Evolutionary conservation across 2,888 invertebrate genomes (phyloP).

Genomic region (Andrena bicolor): DNA sequence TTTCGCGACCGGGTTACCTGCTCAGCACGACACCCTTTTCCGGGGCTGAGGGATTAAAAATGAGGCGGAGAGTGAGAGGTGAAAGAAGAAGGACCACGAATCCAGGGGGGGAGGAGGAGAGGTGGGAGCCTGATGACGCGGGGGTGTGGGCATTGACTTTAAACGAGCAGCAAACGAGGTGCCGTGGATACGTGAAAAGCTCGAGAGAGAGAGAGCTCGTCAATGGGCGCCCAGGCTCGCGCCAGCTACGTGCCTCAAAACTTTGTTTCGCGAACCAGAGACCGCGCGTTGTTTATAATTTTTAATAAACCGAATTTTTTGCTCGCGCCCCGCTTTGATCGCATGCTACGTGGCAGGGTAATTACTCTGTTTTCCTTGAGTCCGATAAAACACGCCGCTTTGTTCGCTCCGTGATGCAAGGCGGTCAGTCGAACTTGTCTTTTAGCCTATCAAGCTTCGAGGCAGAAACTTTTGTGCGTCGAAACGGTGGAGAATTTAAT

Average conservation of each 20-base stretch:
- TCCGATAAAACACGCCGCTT: slow-evolving; percentile 33
- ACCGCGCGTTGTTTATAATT: slow-evolving; percentile 46
- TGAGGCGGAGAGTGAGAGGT: not conserved
- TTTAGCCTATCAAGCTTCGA: not conserved
- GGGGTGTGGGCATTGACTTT: slow-evolving; percentile 10
- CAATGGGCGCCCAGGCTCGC: slow-evolving; percentile 7
- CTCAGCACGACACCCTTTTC: slow-evolving; percentile 20
- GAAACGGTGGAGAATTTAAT: not conserved
- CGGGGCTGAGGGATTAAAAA: slow-evolving; percentile 39
- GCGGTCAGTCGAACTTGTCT: not conserved
- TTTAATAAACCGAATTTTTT: slow-evolving; percentile 46
- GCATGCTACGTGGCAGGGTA: not conserved
- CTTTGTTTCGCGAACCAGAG: slow-evolving; percentile 21
- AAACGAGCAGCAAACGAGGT: slow-evolving; percentile 45
- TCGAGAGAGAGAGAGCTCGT: not conserved
- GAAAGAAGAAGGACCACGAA: not conserved
- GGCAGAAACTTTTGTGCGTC: not conserved
- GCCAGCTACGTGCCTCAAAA: slow-evolving; percentile 7
- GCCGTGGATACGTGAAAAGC: slow-evolving; percentile 2
- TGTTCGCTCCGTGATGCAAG: slow-evolving; percentile 7
- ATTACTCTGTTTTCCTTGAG: slow-evolving; percentile 29
- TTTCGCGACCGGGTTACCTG: slow-evolving; percentile 34
- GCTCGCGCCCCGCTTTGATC: slow-evolving; percentile 30
- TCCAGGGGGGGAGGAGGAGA: too few species aligned
- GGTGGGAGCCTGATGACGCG: too few species aligned